Evolutionary conservation across 2,113 vertebrate species (phyloP), one percentile per base, ranked within the genome.

Genomic region (Poeciliopsis turrubarensis): DNA sequence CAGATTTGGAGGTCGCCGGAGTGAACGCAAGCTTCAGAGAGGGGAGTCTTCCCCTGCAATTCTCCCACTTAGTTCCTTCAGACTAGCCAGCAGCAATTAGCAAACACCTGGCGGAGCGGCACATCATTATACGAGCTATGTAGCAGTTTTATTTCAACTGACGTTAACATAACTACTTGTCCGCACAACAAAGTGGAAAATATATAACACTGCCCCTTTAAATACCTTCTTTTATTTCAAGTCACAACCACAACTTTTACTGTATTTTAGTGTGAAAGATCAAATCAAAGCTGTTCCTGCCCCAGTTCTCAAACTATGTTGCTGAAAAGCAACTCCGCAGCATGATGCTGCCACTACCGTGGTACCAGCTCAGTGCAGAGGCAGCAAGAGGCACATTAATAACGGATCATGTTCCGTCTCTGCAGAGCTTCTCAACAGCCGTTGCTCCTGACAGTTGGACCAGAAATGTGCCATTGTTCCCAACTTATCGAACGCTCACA

Each of bases 391-490:
- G n/a, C 22, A 54, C 19, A 3, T n/a, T 57, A 57, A 57, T n/a
- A 25, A 57, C 3, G 51, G 25, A n/a, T 57, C 17, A 2, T n/a
- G 10, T 57, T 25, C 7, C 51, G 10, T 22, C 51, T 22, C 51
- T 57, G 22, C 10, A 11, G 51, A n/a, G 79, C 80, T 73, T 77
- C 77, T 81, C 77, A 70, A 69, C 86, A 77, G 62, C 66, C 70
- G 68, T 61, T 17, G 34, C 65, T 78, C 70, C 87, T 82, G 80
- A 86, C 60, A 77, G 81, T 75, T 86, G 84, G 79, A 41, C 70
- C 77, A 75, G 65, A 83, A 75, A 86, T 80, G 81, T 85, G 68
- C 27, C 67, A 57, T 86, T 86, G 81, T 89, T 82, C 87, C 64
- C 39, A 14, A 41, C 30, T 22, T 73, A 74, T 87, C 81, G 81